These are phyloP conservation scores for Cydia splendana DNA, from an alignment of 1,140 invertebrate genomes.

Conservation along the genomic window DNA sequence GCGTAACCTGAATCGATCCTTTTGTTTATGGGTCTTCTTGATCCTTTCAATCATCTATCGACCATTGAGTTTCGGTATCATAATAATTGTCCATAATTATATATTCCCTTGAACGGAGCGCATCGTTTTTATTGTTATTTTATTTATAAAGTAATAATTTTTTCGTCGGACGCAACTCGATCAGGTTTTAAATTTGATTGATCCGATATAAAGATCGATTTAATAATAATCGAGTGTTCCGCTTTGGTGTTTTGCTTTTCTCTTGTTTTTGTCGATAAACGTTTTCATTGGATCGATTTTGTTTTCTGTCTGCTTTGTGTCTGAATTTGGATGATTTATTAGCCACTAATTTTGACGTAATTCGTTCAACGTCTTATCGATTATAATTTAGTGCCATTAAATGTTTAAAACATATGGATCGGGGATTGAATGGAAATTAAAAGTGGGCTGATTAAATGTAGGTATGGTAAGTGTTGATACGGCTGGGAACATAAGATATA, in stretches of 20 bases:
- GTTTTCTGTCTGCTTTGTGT: slow-evolving; percentile 50
- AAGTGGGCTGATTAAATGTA: slow-evolving; percentile 46
- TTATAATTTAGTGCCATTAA: slow-evolving; percentile 34
- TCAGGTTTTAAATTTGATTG: slow-evolving; percentile 78
- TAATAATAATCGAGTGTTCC: slow-evolving; percentile 70
- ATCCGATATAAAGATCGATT: slow-evolving; percentile 77
- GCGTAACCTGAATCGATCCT: slow-evolving; percentile 76
- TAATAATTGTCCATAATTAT: slow-evolving; percentile 80
- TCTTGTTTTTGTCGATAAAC: slow-evolving; percentile 62
- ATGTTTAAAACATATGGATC: slow-evolving; percentile 32
- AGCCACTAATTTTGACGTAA: slow-evolving; percentile 45
- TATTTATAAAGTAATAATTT: slow-evolving; percentile 80
- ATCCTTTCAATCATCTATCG: slow-evolving; percentile 79
- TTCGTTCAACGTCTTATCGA: slow-evolving; percentile 36
- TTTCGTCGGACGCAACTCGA: slow-evolving; percentile 69
- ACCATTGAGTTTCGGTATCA: slow-evolving; percentile 76
- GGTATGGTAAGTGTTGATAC: slow-evolving; percentile 48
- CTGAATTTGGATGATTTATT: slow-evolving; percentile 51
- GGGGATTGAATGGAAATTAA: slow-evolving; percentile 16
- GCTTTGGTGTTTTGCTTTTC: slow-evolving; percentile 55
- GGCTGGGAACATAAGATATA: neutral
- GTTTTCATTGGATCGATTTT: slow-evolving; percentile 53
- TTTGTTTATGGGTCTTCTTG: slow-evolving; percentile 77
- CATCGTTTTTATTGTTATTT: slow-evolving; percentile 80
- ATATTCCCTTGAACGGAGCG: slow-evolving; percentile 74